These are phyloP conservation scores for Aviceda subcristata DNA, from an alignment of 2,113 vertebrate genomes.

Conservation along the genomic window DNA sequence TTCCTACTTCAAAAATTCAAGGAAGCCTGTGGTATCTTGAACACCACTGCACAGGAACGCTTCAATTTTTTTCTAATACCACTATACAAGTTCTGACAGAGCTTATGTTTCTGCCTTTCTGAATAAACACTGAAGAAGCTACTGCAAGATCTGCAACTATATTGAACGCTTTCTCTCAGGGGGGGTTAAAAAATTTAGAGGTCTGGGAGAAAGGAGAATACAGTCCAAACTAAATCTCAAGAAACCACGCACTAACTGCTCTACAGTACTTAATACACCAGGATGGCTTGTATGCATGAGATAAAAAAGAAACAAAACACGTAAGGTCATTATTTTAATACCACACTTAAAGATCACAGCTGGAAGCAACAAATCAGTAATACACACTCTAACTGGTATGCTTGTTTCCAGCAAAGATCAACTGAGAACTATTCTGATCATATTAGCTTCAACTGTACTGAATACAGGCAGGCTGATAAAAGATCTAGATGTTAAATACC, in stretches of 20 bases:
- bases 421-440: not conserved
- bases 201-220: not conserved
- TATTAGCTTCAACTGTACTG: not conserved
- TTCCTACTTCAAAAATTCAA: conserved; percentile 11
- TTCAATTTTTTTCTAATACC: not conserved
- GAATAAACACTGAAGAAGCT: not conserved
- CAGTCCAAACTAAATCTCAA: not conserved
- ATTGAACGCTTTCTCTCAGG: not conserved
- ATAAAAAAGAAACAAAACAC: not conserved
- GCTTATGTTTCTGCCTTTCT: not conserved
- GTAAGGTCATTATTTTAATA: not conserved
- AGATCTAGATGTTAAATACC: not conserved
- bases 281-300: not conserved
- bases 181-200: not conserved
- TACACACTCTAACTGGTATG: not conserved
- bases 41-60: not conserved
- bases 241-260: not conserved
- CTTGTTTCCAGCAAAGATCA: not conserved
- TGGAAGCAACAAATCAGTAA: not conserved
- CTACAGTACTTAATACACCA: not conserved
- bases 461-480: not conserved
- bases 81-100: not conserved
- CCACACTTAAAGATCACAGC: not conserved
- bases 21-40: not conserved
- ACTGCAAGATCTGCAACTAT: not conserved